Evolutionary conservation across 2,888 invertebrate genomes (phyloP).

Genomic region (Eulithis prunata): DNA sequence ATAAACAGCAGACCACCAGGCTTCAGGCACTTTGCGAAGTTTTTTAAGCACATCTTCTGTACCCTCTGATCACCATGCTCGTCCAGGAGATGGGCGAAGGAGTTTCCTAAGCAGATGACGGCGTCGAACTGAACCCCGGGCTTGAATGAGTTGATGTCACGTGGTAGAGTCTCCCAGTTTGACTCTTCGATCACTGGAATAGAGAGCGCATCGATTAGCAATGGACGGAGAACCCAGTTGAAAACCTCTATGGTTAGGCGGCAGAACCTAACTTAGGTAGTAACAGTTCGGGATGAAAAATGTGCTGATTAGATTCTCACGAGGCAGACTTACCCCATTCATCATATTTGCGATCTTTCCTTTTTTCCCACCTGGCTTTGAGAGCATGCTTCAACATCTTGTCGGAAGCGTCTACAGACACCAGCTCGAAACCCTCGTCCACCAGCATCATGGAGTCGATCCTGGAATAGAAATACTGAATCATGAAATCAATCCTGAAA

Average conservation of each 20-base stretch:
- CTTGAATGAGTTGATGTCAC: conserved; percentile 87
- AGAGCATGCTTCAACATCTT: conserved; percentile 96
- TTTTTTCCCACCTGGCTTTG: conserved; percentile 92
- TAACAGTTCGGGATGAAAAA: too few species aligned
- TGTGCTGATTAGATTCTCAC: too few species aligned
- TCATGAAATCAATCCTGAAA: conserved; percentile 92
- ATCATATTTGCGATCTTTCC: conserved; percentile 91
- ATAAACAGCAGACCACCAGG: conserved; percentile 93
- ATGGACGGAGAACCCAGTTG: too few species aligned
- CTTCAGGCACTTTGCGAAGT: conserved; percentile 92
- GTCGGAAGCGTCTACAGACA: conserved; percentile 95
- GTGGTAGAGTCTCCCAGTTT: conserved; percentile 92
- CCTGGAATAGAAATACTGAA: conserved; percentile 79
- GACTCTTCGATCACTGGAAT: conserved; percentile 94
- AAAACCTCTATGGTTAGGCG: too few species aligned
- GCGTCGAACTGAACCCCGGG: conserved; percentile 91
- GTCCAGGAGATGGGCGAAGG: conserved; percentile 95
- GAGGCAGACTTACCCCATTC: conserved; percentile 88
- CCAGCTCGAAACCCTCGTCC: conserved; percentile 94
- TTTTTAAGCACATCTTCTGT: conserved; percentile 90
- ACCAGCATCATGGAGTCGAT: conserved; percentile 95
- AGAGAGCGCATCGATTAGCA: background rate
- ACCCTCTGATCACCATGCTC: conserved; percentile 90
- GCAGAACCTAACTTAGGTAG: too few species aligned
- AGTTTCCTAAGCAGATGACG: conserved; percentile 95